A percentile compares a stretch with the other conserved stretches of the same genome.
Evolutionary conservation across 2,797 vertebrate species (phyloP).

Genomic region (Coreius guichenoti): DNA sequence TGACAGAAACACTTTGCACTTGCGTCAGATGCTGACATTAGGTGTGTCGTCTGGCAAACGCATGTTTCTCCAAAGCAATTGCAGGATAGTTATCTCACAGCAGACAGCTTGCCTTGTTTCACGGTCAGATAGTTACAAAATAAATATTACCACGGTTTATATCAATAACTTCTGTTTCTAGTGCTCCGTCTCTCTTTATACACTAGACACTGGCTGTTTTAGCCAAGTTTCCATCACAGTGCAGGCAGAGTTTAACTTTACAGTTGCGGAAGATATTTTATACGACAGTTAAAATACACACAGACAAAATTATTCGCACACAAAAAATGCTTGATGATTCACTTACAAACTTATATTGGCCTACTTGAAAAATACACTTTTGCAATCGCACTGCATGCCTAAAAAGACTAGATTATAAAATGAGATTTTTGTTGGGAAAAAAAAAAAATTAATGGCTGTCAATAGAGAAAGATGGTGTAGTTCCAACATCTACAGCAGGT

Average conservation of each 20-base stretch:
- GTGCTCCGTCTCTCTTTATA: constrained; percentile 28
- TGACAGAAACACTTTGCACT: constrained; percentile 1
- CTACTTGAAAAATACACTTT: background rate
- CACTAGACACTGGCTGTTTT: background rate
- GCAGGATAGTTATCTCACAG: constrained; percentile 25
- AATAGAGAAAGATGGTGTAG: background rate
- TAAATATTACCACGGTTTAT: constrained; percentile 52
- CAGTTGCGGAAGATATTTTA: background rate
- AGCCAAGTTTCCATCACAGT: constrained; percentile 9
- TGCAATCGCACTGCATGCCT: background rate
- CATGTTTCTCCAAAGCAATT: constrained; percentile 34
- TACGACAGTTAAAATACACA: background rate
- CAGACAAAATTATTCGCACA: background rate
- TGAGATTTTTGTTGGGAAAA: background rate
- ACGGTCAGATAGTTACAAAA: constrained; percentile 53
- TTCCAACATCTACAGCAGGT: background rate
- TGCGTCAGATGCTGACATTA: constrained; percentile 16
- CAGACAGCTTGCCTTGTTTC: constrained; percentile 43
- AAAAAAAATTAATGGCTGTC: background rate
- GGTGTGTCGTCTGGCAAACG: constrained; percentile 25
- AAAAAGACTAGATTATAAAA: background rate
- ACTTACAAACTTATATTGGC: background rate
- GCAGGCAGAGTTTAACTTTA: background rate
- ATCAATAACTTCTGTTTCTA: constrained; percentile 52
- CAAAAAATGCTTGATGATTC: background rate